Conservation (phyloP, 1,140 invertebrate species). For the Hydropsyche tenuis region DNA sequence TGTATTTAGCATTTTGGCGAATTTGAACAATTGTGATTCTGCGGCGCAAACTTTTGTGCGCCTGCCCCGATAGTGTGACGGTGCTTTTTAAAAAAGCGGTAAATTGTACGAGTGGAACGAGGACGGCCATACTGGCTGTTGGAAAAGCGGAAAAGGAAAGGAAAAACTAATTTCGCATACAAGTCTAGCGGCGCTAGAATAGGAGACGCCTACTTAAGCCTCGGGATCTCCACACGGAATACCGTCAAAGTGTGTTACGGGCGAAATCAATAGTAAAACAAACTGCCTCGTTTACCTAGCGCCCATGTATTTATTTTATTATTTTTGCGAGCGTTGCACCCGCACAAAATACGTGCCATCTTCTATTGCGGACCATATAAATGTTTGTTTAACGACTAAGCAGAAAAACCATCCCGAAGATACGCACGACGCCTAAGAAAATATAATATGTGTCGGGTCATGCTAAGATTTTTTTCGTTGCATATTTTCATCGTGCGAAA, state of each 20-base stretch:
- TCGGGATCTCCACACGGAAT: slow-evolving; percentile 8
- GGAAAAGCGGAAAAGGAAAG: slow-evolving; percentile 8
- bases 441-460: too few species aligned
- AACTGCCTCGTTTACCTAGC: slow-evolving; percentile 1
- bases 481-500: too few species aligned
- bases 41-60: neutral
- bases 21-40: neutral
- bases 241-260: slow-evolving; percentile 29
- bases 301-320: neutral
- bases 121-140: neutral
- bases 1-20: too few species aligned
- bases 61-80: slow-evolving; percentile 38
- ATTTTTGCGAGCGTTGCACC: too few species aligned
- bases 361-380: neutral
- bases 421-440: neutral
- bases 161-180: slow-evolving; percentile 46
- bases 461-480: too few species aligned
- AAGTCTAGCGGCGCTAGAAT: slow-evolving; percentile 35
- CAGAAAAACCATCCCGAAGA: too few species aligned
- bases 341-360: too few species aligned
- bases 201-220: slow-evolving; percentile 29
- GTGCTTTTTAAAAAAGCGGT: slow-evolving; percentile 45
- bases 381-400: slow-evolving; percentile 7
- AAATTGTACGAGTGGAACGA: slow-evolving; percentile 42
- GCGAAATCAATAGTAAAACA: slow-evolving; percentile 14